Evolutionary conservation across 2,113 vertebrate species (phyloP).

Genomic region (Budorcas taxicolor): DNA sequence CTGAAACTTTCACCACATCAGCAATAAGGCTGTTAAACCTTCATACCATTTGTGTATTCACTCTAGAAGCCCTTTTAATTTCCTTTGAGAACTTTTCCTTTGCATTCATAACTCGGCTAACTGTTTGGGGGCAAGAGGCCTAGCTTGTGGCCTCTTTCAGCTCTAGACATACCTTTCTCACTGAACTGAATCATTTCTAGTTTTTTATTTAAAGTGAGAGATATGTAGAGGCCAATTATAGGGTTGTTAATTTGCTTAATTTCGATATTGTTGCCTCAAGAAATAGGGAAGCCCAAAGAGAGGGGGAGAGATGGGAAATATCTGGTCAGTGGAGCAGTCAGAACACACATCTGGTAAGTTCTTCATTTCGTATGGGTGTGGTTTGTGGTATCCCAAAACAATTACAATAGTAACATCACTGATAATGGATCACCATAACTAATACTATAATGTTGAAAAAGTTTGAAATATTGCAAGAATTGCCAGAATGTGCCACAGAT

Average conservation of each 20-base stretch:
- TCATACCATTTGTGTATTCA: neutral
- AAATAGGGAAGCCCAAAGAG: neutral
- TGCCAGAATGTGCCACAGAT: neutral
- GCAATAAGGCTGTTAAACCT: neutral
- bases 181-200: neutral
- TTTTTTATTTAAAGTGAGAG: neutral
- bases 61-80: neutral
- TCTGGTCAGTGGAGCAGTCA: neutral
- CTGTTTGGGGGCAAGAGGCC: neutral
- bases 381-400: neutral
- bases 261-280: neutral
- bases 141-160: neutral
- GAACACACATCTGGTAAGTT: neutral
- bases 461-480: neutral
- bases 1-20: neutral
- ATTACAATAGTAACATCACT: neutral
- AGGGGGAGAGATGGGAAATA: neutral
- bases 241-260: neutral
- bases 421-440: neutral
- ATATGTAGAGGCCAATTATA: neutral
- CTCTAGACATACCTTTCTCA: neutral
- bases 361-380: neutral
- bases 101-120: neutral
- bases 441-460: neutral
- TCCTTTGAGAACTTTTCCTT: neutral